phyloP scores from a whole-genome alignment of 2,797 vertebrate genomes.

The Takifugu rubripes region DNA sequence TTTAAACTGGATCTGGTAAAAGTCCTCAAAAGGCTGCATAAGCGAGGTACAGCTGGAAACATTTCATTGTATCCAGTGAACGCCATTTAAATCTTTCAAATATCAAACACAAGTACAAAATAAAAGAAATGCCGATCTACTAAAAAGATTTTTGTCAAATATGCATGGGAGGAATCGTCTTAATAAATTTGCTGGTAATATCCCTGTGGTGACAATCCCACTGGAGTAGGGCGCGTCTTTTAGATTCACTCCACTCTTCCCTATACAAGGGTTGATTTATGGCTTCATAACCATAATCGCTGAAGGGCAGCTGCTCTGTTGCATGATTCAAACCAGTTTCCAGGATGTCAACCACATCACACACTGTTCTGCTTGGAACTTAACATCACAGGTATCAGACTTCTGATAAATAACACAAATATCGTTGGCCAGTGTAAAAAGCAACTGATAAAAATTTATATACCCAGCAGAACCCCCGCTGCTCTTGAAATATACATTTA shows the following conservation, averaged over 20 bases:
- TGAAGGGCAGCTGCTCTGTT: conserved; percentile 68
- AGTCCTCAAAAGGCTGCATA: too few species aligned
- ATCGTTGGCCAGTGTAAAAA: not conserved
- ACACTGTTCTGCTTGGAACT: conserved; percentile 65
- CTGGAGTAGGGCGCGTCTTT: conserved; percentile 49
- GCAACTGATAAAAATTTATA: conserved; percentile 25
- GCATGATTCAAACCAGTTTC: conserved; percentile 66
- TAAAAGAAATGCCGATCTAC: conserved; percentile 12
- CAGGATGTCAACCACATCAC: conserved; percentile 63
- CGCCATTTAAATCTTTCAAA: conserved; percentile 3
- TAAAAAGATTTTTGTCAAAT: conserved; percentile 29
- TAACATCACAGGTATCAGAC: conserved; percentile 51
- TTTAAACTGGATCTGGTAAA: too few species aligned
- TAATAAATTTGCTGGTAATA: conserved; percentile 32
- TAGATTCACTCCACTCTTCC: conserved; percentile 44
- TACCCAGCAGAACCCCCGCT: conserved; percentile 23
- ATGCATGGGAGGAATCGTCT: conserved; percentile 20
- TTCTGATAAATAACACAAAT: conserved; percentile 59
- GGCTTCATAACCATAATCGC: conserved; percentile 71
- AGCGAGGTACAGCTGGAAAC: not conserved
- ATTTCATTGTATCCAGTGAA: not conserved
- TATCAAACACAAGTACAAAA: not conserved
- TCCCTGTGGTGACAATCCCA: conserved; percentile 39
- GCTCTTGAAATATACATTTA: conserved; percentile 22
- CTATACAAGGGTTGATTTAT: conserved; percentile 76